Evolutionary conservation across 2,113 vertebrate species (phyloP), one percentile per base, ranked within the genome.

Genomic region (Myrmecophaga tridactyla): DNA sequence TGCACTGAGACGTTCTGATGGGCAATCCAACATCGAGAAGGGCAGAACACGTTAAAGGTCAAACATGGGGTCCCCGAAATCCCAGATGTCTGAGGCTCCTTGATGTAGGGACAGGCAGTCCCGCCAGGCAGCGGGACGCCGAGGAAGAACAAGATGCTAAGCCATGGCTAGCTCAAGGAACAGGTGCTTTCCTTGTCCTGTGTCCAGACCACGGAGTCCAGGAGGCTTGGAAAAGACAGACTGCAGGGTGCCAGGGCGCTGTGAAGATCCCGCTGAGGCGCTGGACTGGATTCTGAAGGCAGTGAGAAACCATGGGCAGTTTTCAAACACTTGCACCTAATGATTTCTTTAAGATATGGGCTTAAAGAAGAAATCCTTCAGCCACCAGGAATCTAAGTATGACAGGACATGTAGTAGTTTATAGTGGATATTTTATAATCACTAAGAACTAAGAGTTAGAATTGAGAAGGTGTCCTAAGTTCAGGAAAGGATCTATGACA

Each of bases 281-380:
- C 34, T 11, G 15, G 7, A 34, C 80, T 69, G 18, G 4, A 58
- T 78, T 85, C 56, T 91, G 65, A 84, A 76, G 21, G 34, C 62
- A 62, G 20, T 18, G 11, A 6, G 39, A 95, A 72, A 9, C 70
- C 39, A 39, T 6, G 39, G 21, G 15, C 89, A 51, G 27, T 73
- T 80, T 86, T 58, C 60, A 84, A 65, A 92, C 63, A 84, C 62
- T 73, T 63, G 41, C 4, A 70, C 39, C 5, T 36, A 15, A 13
- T 7, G 53, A 34, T 77, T 29, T 77, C 48, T 31, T 39, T 36
- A 77, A 72, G 20, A 23, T 94, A 65, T 8, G 39, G 7, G 21
- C 51, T 80, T 43, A 86, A 86, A 75, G 65, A 90, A 92, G 84
- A 94, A 93, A 82, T 62, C 31, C 18, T 48, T 70, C 18, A 43